phyloP scores from a whole-genome alignment of 2,797 vertebrate species.

The Pelodytes ibericus region DNA sequence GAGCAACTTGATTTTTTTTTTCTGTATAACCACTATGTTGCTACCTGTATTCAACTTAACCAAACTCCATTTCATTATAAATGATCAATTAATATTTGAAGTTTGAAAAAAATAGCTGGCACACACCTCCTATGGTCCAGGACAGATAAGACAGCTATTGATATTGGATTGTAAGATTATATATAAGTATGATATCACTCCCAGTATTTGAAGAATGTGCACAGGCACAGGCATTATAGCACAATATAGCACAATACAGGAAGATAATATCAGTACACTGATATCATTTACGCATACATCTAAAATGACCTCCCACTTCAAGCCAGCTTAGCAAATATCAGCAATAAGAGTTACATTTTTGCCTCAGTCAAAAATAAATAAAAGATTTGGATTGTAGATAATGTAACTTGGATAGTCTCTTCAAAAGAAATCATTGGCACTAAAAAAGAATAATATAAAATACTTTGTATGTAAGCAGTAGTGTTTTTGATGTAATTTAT shows the following conservation, averaged over 20 bases:
- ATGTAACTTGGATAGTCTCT: background rate
- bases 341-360: background rate
- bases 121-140: background rate
- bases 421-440: background rate
- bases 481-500: too few relatives aligned
- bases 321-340: background rate
- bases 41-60: background rate
- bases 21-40: background rate
- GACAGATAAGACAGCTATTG: background rate
- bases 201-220: constrained; percentile 35
- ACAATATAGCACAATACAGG: background rate
- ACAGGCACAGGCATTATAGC: background rate
- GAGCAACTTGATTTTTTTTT: too few relatives aligned
- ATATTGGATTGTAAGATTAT: constrained; percentile 17
- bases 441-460: background rate
- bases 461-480: background rate
- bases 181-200: constrained; percentile 38
- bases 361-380: background rate
- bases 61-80: too few relatives aligned
- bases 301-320: background rate
- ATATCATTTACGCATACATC: background rate
- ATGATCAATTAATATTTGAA: background rate
- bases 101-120: background rate
- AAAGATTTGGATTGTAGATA: background rate
- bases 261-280: background rate